phyloP scores from a whole-genome alignment of 2,797 vertebrate species.

The Staurois parvus region DNA sequence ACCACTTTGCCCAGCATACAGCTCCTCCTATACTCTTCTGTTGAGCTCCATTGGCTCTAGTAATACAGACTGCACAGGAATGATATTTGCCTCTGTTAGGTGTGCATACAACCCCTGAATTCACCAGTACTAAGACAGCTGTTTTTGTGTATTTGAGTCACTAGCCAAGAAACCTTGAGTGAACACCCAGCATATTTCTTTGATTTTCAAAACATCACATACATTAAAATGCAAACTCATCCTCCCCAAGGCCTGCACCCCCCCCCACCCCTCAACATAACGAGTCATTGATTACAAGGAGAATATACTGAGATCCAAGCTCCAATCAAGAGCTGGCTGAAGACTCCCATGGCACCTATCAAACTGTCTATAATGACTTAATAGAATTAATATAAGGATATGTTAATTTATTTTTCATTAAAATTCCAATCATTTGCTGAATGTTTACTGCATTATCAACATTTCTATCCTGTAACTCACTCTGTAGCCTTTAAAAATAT shows the following conservation, averaged over 20 bases:
- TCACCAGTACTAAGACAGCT: too few relatives aligned
- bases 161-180: too few relatives aligned
- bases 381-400: constrained; percentile 36
- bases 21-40: too few relatives aligned
- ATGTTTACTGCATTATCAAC: constrained; percentile 24
- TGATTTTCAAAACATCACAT: constrained; percentile 19
- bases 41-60: too few relatives aligned
- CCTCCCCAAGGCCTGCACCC: constrained; percentile 5
- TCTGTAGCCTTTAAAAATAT: too few relatives aligned
- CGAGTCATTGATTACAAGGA: constrained; percentile 30
- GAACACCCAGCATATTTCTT: too few relatives aligned
- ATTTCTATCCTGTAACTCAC: not conserved
- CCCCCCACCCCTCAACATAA: constrained; percentile 6
- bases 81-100: too few relatives aligned
- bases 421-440: constrained; percentile 21
- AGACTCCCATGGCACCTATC: constrained; percentile 27
- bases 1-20: too few relatives aligned
- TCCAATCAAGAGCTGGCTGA: constrained; percentile 9
- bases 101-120: too few relatives aligned
- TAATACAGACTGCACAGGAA: too few relatives aligned
- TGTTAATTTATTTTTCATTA: constrained; percentile 40
- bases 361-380: constrained; percentile 41
- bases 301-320: constrained; percentile 31
- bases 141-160: too few relatives aligned
- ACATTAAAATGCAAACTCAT: constrained; percentile 35